Evolutionary conservation across 2,888 invertebrate species (phyloP).

Genomic region (Acrocyrtus sp.): DNA sequence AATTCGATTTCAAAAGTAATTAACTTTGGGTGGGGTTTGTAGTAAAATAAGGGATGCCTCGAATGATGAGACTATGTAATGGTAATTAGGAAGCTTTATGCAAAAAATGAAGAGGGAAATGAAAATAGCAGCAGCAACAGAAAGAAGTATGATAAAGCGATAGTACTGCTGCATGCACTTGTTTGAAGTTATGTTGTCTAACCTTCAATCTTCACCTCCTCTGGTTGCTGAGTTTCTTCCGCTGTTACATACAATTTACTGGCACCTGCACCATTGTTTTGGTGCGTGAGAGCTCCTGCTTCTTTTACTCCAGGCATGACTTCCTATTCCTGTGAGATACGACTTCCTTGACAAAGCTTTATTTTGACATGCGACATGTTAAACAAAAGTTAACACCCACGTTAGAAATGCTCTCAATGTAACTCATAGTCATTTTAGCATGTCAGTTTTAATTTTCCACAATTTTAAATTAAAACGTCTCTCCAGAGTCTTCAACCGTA

Average conservation of each 20-base stretch:
- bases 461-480: no score
- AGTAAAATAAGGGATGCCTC: neutral
- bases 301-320: slow-evolving; percentile 43
- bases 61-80: no score
- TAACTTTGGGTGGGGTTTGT: no score
- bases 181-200: slow-evolving; percentile 3
- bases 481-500: no score
- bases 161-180: neutral
- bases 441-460: no score
- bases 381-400: neutral
- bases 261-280: slow-evolving; percentile 17
- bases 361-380: neutral
- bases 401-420: neutral
- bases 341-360: neutral
- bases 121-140: no score
- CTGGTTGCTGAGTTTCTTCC: slow-evolving; percentile 57
- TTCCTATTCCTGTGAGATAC: slow-evolving; percentile 27
- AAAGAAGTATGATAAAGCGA: no score
- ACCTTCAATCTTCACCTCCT: slow-evolving; percentile 56
- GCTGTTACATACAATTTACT: slow-evolving; percentile 54
- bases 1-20: no score
- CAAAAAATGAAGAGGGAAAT: no score
- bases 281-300: neutral
- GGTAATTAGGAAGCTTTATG: no score
- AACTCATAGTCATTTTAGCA: no score